A percentile compares a stretch with the other conserved stretches of the same genome.
Conservation (phyloP, 2,797 vertebrate genomes). For the Falco concolor region DNA sequence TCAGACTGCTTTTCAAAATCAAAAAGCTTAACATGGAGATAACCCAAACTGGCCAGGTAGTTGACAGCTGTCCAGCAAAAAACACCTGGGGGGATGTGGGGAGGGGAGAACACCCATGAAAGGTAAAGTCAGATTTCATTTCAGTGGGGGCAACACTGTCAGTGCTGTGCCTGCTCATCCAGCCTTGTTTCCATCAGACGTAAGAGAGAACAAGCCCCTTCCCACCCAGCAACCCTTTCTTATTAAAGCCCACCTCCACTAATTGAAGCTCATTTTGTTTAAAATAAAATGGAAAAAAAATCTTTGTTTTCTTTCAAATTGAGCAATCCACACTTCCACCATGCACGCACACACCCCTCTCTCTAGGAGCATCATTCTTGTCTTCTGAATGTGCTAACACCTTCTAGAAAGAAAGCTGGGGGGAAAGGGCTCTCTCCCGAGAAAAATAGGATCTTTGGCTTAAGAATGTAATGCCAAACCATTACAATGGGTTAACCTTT, state of each 20-base stretch:
- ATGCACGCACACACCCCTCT: no score
- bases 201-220: background rate
- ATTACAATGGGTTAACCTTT: background rate
- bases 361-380: background rate
- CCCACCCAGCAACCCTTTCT: background rate
- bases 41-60: background rate
- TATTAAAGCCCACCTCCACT: background rate
- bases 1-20: background rate
- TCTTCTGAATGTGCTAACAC: background rate
- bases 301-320: background rate
- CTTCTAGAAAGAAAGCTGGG: background rate
- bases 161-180: background rate
- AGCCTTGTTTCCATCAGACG: background rate
- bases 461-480: background rate
- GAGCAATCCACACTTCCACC: background rate
- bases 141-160: background rate
- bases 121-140: background rate
- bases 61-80: background rate
- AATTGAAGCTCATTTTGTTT: no score
- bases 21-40: background rate
- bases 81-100: accelerated
- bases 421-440: accelerated
- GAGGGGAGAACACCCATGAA: background rate
- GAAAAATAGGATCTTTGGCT: background rate
- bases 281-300: background rate